These are phyloP conservation scores for Carcharodon carcharias DNA, from an alignment of 2,797 vertebrate species.

Conservation along the genomic window DNA sequence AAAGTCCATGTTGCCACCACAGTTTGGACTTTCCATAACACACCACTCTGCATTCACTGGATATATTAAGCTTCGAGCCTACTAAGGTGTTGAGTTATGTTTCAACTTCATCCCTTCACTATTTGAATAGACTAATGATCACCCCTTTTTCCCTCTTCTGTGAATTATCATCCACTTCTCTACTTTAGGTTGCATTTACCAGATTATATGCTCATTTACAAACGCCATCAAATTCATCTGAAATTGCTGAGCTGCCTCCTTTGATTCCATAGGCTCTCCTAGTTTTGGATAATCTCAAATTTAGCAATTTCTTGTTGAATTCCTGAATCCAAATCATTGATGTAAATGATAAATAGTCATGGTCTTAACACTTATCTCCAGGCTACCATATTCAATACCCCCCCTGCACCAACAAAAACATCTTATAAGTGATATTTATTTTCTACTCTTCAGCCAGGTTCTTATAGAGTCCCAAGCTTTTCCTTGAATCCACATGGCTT, in stretches of 20 bases:
- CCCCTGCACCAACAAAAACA: neutral
- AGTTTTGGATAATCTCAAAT: neutral
- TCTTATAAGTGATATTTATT: neutral
- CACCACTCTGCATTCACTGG: neutral
- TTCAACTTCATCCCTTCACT: neutral
- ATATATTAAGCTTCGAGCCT: neutral
- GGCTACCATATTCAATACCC: neutral
- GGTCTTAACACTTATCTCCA: neutral
- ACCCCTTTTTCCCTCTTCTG: neutral
- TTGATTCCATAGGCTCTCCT: neutral
- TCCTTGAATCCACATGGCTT: neutral
- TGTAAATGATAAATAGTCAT: neutral
- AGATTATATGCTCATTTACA: neutral
- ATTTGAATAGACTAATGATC: neutral
- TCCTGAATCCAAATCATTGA: neutral
- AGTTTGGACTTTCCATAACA: no score
- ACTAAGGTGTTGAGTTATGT: neutral
- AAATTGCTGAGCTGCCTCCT: neutral
- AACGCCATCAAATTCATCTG: neutral
- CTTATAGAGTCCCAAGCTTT: neutral
- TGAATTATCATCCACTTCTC: neutral
- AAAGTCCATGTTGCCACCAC: no score
- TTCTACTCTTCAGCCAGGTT: neutral
- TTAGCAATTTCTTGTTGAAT: neutral
- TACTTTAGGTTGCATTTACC: neutral